These are phyloP conservation scores for Acromyrmex heyeri DNA, from an alignment of 1,140 invertebrate genomes.

Conservation along the genomic window DNA sequence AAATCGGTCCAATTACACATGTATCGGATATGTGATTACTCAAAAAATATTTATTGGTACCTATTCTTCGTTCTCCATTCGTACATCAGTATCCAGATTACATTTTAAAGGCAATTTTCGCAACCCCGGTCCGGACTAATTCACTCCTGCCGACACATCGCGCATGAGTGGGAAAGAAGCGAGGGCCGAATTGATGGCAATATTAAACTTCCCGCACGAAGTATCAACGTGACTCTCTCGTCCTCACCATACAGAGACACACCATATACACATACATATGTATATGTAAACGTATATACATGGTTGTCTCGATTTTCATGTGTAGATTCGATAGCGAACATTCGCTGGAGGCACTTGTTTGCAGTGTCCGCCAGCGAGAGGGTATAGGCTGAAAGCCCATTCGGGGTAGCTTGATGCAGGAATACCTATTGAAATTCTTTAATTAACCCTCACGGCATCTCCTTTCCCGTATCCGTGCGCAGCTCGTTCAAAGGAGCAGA, in stretches of 20 bases:
- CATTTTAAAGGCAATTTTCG: constrained; percentile 64
- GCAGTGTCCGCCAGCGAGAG: constrained; percentile 71
- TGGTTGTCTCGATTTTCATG: constrained; percentile 63
- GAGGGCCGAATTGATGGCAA: constrained; percentile 69
- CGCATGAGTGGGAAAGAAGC: constrained; percentile 47
- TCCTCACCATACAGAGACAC: background rate
- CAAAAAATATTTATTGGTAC: constrained; percentile 71
- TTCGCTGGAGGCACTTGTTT: constrained; percentile 75
- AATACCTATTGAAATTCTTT: constrained; percentile 81
- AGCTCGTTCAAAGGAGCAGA: constrained; percentile 72
- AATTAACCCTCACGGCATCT: constrained; percentile 77
- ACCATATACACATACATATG: background rate
- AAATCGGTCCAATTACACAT: constrained; percentile 75
- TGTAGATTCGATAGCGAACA: constrained; percentile 71
- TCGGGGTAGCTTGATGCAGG: constrained; percentile 72
- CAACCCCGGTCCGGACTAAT: constrained; percentile 58
- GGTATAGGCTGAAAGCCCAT: constrained; percentile 74
- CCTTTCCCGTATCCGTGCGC: constrained; percentile 38
- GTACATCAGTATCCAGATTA: constrained; percentile 62
- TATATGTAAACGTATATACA: background rate
- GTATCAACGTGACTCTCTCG: constrained; percentile 35
- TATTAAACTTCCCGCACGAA: constrained; percentile 73
- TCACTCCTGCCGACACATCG: constrained; percentile 52
- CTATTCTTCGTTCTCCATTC: constrained; percentile 56
- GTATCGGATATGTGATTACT: constrained; percentile 74